A percentile compares a stretch with the other conserved stretches of the same genome.
Conservation (phyloP, 2,888 invertebrate species). For the Cerastis leucographa region DNA sequence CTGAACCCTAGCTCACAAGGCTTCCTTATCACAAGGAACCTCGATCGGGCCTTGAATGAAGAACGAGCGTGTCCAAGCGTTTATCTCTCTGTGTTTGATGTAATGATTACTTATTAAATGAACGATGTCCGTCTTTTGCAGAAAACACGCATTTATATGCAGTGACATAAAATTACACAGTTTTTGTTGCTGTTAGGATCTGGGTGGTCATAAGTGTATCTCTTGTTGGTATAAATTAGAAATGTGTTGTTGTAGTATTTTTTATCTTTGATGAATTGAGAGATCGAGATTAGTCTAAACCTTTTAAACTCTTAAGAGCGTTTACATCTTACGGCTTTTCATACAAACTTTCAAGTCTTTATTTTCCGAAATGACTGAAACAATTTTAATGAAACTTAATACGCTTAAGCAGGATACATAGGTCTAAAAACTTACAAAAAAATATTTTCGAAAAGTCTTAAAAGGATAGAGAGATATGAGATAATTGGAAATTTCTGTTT, state of each 20-base stretch:
- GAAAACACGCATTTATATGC: constrained; percentile 41
- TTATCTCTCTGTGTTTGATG: constrained; percentile 75
- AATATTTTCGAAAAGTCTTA: too few relatives aligned
- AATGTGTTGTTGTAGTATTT: not conserved
- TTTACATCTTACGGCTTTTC: too few relatives aligned
- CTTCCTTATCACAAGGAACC: constrained; percentile 51
- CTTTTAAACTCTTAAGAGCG: not conserved
- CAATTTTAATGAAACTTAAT: too few relatives aligned
- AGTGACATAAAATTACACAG: constrained; percentile 48
- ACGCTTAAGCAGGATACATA: too few relatives aligned
- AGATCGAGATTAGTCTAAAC: not conserved
- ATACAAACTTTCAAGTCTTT: too few relatives aligned
- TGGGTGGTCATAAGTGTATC: constrained; percentile 12
- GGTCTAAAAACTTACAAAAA: too few relatives aligned
- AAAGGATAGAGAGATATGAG: too few relatives aligned
- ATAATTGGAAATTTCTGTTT: too few relatives aligned
- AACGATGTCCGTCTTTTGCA: constrained; percentile 53
- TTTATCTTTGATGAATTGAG: not conserved
- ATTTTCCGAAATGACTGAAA: too few relatives aligned
- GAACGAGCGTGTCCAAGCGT: constrained; percentile 69
- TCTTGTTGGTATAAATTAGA: not conserved
- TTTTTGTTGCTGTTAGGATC: constrained; percentile 33
- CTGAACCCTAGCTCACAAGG: constrained; percentile 49
- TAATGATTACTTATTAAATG: constrained; percentile 73
- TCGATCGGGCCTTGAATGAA: constrained; percentile 68